These are phyloP conservation scores for Caenorhabditis sinica DNA, from an alignment of 2,888 invertebrate species.

Conservation along the genomic window DNA sequence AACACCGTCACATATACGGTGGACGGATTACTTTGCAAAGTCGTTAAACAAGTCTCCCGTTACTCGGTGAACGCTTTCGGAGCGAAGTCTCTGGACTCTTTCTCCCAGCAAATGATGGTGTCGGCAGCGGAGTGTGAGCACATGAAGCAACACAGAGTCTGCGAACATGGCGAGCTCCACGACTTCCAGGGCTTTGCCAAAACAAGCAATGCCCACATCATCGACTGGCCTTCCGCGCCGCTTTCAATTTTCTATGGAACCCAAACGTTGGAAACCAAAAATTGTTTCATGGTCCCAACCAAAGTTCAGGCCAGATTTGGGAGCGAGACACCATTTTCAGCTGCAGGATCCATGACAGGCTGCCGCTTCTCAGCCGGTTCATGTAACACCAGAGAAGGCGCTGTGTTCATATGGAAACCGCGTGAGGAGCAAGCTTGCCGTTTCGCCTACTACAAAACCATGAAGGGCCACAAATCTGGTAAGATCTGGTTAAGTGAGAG, in stretches of 20 bases:
- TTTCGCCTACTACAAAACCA: not conserved
- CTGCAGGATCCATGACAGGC: not conserved
- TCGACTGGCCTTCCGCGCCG: conserved; percentile 15
- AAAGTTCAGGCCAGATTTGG: not conserved
- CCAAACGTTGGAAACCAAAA: not conserved
- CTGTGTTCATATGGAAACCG: conserved; percentile 1
- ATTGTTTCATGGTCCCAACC: not conserved
- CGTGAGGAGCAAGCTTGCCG: not conserved
- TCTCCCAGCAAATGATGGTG: not conserved
- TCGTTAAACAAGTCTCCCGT: not conserved
- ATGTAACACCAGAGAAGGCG: not conserved
- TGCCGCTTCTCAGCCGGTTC: not conserved
- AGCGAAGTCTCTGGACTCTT: not conserved
- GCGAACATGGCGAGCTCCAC: not conserved
- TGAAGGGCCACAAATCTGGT: not conserved
- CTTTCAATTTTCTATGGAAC: not conserved
- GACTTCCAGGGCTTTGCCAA: not conserved
- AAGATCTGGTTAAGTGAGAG: not conserved
- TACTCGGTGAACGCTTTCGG: not conserved
- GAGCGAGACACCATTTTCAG: not conserved
- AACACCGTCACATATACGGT: not conserved
- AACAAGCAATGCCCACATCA: not conserved
- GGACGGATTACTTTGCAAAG: not conserved
- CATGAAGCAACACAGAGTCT: not conserved
- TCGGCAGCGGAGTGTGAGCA: not conserved